Evolutionary conservation across 2,797 vertebrate species (phyloP).

Genomic region (Phalloptychus januarius): DNA sequence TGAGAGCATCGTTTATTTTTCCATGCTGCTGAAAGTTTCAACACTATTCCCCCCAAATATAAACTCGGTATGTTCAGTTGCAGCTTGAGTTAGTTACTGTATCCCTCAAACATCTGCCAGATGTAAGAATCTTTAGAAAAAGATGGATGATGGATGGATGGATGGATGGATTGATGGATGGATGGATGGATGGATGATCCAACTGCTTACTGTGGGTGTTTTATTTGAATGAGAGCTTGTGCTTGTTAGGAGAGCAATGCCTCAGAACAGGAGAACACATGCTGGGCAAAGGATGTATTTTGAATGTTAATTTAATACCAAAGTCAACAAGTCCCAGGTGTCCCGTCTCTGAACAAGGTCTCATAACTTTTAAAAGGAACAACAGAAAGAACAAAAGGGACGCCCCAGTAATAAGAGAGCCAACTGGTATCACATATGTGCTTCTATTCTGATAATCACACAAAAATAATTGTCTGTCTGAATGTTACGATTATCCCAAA

Average conservation of each 20-base stretch:
- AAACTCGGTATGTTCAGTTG: constrained; percentile 1
- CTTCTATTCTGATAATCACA: background rate
- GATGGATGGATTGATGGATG: background rate
- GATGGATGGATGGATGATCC: background rate
- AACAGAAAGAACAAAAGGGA: constrained; percentile 35
- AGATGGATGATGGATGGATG: background rate
- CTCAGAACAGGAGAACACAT: constrained; percentile 42
- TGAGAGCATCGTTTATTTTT: background rate
- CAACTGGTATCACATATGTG: constrained; percentile 5
- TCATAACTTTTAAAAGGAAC: constrained; percentile 39
- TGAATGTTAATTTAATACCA: constrained; percentile 58
- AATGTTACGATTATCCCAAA: background rate
- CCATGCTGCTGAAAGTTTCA: background rate
- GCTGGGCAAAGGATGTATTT: constrained; percentile 42
- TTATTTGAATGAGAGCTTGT: background rate
- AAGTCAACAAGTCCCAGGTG: constrained; percentile 48
- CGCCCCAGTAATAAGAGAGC: constrained; percentile 8
- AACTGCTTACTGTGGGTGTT: constrained; percentile 13
- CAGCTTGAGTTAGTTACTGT: constrained; percentile 11
- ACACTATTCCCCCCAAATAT: background rate
- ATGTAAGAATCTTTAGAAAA: constrained; percentile 37
- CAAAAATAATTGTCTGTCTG: background rate
- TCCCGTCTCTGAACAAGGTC: constrained; percentile 29
- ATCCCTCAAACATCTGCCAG: constrained; percentile 22
- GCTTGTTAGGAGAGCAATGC: constrained; percentile 9